Percentiles rank a stretch among this genome's conserved stretches.
Conservation (phyloP, 2,797 vertebrate genomes). For the Poeciliopsis presidionis region DNA sequence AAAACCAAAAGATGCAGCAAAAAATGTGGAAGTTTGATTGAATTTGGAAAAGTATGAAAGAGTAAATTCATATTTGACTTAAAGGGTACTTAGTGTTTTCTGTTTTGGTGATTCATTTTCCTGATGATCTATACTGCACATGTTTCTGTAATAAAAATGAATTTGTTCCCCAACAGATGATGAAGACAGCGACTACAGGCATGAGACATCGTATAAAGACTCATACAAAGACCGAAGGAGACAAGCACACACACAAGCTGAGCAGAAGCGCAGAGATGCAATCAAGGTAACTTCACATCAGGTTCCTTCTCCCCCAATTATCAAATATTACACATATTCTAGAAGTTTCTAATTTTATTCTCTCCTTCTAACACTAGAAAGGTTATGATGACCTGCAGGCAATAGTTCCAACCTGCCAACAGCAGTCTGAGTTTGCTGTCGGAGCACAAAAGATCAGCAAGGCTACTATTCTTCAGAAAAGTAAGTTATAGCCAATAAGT, state of each 20-base stretch:
- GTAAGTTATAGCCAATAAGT: slow-evolving; percentile 75
- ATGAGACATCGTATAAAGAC: slow-evolving; percentile 89
- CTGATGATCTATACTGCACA: background rate
- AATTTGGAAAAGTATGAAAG: background rate
- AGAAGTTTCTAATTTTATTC: background rate
- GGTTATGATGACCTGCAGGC: slow-evolving; percentile 96
- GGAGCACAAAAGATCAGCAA: slow-evolving; percentile 97
- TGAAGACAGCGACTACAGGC: slow-evolving; percentile 96
- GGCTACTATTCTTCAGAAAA: slow-evolving; percentile 95
- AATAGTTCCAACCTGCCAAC: slow-evolving; percentile 96
- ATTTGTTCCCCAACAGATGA: slow-evolving; percentile 82
- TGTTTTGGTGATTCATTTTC: background rate
- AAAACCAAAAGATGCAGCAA: background rate
- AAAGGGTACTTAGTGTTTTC: background rate
- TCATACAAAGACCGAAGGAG: slow-evolving; percentile 92
- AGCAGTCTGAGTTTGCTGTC: slow-evolving; percentile 91
- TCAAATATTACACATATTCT: background rate
- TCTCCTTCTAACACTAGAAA: slow-evolving; percentile 81
- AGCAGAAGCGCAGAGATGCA: slow-evolving; percentile 94
- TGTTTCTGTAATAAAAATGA: background rate
- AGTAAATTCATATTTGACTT: background rate
- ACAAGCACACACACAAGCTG: slow-evolving; percentile 93
- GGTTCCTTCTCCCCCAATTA: background rate
- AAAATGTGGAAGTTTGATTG: too few species aligned
- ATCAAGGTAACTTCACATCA: slow-evolving; percentile 86